phyloP scores from a whole-genome alignment of 2,113 vertebrate species.

The Noturus placidus region DNA sequence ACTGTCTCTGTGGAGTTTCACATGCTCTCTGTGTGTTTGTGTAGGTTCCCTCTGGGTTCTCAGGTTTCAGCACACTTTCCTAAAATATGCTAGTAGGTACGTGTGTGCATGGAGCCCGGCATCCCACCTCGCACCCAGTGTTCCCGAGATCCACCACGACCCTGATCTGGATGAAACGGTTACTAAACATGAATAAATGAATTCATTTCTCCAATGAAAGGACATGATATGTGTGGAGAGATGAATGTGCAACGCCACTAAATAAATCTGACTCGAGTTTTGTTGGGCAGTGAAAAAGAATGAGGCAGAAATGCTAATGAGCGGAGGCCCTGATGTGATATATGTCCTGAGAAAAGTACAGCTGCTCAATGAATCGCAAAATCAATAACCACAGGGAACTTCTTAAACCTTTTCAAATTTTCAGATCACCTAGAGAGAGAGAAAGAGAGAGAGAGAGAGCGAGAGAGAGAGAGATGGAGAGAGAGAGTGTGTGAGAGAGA shows the following conservation, averaged over 20 bases:
- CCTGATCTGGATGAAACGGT: not conserved
- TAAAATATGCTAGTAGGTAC: not conserved
- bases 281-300: not conserved
- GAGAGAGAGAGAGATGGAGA: not conserved
- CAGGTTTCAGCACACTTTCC: not conserved
- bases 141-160: not conserved
- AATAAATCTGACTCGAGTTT: not conserved
- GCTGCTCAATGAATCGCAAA: not conserved
- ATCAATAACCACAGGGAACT: slow-evolving; percentile 15
- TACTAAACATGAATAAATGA: not conserved
- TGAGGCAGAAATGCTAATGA: slow-evolving; percentile 24
- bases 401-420: slow-evolving; percentile 6
- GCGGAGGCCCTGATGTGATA: not conserved
- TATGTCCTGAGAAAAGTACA: not conserved
- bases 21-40: not conserved
- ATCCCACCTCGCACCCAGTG: not conserved
- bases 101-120: not conserved
- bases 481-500: not conserved
- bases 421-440: not conserved
- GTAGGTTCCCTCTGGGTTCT: not conserved
- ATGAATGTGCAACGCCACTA: not conserved
- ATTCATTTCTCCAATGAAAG: not conserved
- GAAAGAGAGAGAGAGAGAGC: not conserved
- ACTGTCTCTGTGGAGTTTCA: not conserved
- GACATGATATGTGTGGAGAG: not conserved